Evolutionary conservation across 2,888 invertebrate species (phyloP), one percentile per base, ranked within the genome.

Genomic region (Horisme vitalbata): DNA sequence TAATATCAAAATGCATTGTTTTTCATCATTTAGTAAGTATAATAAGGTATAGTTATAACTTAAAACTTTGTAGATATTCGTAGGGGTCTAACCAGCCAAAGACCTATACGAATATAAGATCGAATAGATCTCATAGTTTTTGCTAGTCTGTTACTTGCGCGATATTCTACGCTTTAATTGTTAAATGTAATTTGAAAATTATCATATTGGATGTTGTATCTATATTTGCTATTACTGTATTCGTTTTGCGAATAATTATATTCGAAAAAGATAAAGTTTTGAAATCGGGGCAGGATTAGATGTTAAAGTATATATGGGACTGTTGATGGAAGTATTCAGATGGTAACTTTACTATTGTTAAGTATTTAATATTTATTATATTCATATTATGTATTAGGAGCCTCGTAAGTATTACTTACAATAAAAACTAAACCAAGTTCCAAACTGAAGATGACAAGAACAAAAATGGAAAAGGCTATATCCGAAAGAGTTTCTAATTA

Each of bases 21-120:
- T 59, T 65, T 65, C 61, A 65, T 54, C 30, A 55, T 65, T 61
- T n/a, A n/a, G n/a, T n/a, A n/a, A 69, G 60, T 67, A 62, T 68
- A 61, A 65, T 41, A 55, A 65, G 70, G 62, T 52, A 59, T n/a
- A 4, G 6, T 18, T 18, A 52, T 57, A 52, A 50, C 55, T 57
- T 48, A 50, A 55, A 41, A 43, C 45, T 55, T 38, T 44, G 37
- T 39, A 41, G 41, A 41, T 70, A 73, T 77, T 76, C 81, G 65
- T 81, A 75, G 75, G 84, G 61, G 76, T 81, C 83, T 85, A 84
- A 81, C 87, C 87, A 86, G 88, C 86, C 84, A 83, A 81, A 80
- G 84, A 75, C 76, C 68, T 79, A 77, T 77, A 79, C 63, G 83
- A 70, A 75, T 77, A 68, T 65, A 62, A 43, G 60, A 69, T 49